Percentiles rank a stretch among this genome's conserved stretches.
These are phyloP conservation scores for Pangasius mekongensis DNA, from an alignment of 2,797 vertebrate species.

Conservation along the genomic window DNA sequence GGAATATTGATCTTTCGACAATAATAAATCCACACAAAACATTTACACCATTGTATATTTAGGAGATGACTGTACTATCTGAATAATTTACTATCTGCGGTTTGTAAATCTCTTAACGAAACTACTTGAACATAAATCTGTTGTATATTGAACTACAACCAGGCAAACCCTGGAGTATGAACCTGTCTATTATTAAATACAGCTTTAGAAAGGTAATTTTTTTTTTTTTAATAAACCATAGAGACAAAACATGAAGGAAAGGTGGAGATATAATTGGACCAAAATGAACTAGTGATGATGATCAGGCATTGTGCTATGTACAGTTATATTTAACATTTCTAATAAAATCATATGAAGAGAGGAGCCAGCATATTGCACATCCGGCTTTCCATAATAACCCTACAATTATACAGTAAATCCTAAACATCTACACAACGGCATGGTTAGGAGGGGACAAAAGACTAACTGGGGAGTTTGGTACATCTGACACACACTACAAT, in stretches of 20 bases:
- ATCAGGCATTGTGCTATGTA: neutral
- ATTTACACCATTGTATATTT: neutral
- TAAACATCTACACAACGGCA: neutral
- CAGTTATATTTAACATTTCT: neutral
- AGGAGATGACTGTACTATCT: neutral
- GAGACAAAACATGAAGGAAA: neutral
- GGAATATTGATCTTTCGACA: neutral
- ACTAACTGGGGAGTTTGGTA: constrained; percentile 13
- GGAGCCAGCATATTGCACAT: neutral
- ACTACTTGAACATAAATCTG: neutral
- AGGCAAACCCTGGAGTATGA: neutral
- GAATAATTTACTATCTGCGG: neutral
- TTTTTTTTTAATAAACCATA: neutral
- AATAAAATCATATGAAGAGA: neutral
- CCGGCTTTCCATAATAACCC: neutral
- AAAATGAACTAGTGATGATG: neutral
- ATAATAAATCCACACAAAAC: neutral
- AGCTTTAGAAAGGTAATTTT: neutral
- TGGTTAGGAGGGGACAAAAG: neutral
- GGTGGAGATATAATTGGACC: neutral
- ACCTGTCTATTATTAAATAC: neutral
- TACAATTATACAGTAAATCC: neutral
- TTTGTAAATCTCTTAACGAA: neutral
- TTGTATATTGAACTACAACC: neutral
- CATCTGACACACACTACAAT: constrained; percentile 32